Conservation (phyloP, 2,888 invertebrate species). For the Trissolcus japonicus region DNA sequence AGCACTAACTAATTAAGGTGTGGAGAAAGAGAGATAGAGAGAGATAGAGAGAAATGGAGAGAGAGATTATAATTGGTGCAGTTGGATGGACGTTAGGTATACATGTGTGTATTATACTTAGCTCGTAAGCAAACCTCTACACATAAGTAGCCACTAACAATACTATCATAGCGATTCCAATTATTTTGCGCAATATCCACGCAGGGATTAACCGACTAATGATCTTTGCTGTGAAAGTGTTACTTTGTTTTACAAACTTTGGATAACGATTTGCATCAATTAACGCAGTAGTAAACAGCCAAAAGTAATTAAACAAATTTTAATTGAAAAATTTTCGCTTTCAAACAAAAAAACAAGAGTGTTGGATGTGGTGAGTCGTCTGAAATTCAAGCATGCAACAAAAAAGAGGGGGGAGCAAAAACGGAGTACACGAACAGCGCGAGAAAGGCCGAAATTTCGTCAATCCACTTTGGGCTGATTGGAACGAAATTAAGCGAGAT, state of each 20-base stretch:
- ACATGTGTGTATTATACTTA: constrained; percentile 48
- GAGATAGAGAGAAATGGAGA: neutral
- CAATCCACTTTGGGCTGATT: constrained; percentile 63
- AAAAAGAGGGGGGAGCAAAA: constrained; percentile 14
- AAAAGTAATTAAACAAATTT: constrained; percentile 2
- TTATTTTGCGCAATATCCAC: constrained; percentile 60
- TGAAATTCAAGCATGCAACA: no score
- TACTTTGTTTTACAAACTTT: constrained; percentile 5
- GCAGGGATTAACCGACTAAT: constrained; percentile 44
- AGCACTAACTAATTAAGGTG: constrained; percentile 15
- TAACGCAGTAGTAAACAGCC: neutral
- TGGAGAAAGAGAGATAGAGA: neutral
- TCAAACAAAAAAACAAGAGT: no score
- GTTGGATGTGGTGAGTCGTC: no score
- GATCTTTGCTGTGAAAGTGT: constrained; percentile 28
- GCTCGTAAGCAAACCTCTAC: constrained; percentile 42
- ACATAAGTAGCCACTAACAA: constrained; percentile 56
- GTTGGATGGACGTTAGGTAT: constrained; percentile 35
- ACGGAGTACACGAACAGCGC: constrained; percentile 7
- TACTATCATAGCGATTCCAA: constrained; percentile 63
- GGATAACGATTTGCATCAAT: neutral
- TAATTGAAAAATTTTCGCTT: neutral
- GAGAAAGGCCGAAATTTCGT: constrained; percentile 48
- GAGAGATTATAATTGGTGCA: constrained; percentile 37
- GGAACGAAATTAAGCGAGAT: constrained; percentile 62